Conservation (phyloP, 92 coral and sea anemone species). For the Zoanthus gigantus region DNA sequence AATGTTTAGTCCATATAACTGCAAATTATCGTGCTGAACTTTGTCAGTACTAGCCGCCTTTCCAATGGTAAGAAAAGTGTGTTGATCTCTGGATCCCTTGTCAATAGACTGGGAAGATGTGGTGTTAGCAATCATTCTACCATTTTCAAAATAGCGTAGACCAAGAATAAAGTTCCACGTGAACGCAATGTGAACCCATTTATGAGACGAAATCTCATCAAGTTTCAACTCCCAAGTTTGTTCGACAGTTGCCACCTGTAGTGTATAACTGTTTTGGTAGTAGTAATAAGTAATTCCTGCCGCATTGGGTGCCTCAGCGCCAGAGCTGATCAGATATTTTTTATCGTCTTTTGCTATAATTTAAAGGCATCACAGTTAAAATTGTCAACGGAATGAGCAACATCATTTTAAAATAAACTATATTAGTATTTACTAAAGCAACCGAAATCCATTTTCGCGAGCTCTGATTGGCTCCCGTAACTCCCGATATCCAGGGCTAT, state of each 20-base stretch:
- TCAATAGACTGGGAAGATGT: not conserved
- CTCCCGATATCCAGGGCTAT: too few species aligned
- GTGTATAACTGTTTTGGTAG: slow-evolving; percentile 3
- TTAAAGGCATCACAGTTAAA: not conserved
- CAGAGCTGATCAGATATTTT: slow-evolving; percentile 13
- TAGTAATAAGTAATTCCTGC: slow-evolving; percentile 13
- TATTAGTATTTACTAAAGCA: not conserved
- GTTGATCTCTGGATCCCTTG: not conserved
- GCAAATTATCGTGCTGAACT: not conserved
- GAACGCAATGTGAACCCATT: slow-evolving; percentile 34
- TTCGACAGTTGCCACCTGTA: not conserved
- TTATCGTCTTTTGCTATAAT: slow-evolving; percentile 22
- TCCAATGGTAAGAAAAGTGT: slow-evolving; percentile 12
- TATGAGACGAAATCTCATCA: not conserved
- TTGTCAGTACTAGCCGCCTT: not conserved
- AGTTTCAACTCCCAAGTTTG: slow-evolving; percentile 30
- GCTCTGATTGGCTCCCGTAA: too few species aligned
- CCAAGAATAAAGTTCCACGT: slow-evolving; percentile 31
- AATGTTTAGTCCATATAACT: slow-evolving; percentile 29
- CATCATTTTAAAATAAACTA: not conserved
- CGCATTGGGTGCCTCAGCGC: not conserved
- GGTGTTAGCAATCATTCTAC: not conserved
- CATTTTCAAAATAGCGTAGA: slow-evolving; percentile 18
- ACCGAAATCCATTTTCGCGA: too few species aligned
- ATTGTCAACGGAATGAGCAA: not conserved